These are phyloP conservation scores for Drosophila kepulauana DNA, from an alignment of 1,140 invertebrate species.

Conservation along the genomic window DNA sequence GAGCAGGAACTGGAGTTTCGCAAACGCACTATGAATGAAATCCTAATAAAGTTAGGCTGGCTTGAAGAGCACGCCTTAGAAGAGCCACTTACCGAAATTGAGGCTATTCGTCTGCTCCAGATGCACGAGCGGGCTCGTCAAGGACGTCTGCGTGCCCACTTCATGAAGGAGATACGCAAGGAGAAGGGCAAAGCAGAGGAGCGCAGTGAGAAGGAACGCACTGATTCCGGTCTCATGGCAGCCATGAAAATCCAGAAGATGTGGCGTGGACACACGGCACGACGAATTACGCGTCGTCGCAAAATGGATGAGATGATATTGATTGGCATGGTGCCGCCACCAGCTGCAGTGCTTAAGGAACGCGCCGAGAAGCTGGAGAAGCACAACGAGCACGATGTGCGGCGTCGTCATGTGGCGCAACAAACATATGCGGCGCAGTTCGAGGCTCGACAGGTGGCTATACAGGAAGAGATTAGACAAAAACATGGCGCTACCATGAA, in stretches of 20 bases:
- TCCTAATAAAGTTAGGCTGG: conserved; percentile 89
- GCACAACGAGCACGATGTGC: conserved; percentile 62
- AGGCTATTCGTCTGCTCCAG: conserved; percentile 95
- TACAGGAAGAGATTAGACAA: conserved; percentile 87
- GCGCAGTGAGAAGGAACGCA: conserved; percentile 86
- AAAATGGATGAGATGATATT: conserved; percentile 94
- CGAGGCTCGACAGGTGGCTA: conserved; percentile 86
- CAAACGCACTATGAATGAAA: conserved; percentile 88
- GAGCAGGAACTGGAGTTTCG: conserved; percentile 87
- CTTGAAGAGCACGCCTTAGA: conserved; percentile 87
- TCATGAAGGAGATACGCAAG: conserved; percentile 96
- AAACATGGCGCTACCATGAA: conserved; percentile 89
- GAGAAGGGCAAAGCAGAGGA: conserved; percentile 89
- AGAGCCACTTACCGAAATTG: conserved; percentile 90
- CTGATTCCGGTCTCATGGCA: conserved; percentile 86
- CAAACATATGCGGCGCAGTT: conserved; percentile 87
- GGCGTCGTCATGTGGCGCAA: conserved; percentile 87
- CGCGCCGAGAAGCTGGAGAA: conserved; percentile 73
- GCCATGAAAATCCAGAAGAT: conserved; percentile 93
- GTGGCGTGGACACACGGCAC: conserved; percentile 92
- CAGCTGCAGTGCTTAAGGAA: conserved; percentile 70
- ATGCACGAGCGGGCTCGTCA: conserved; percentile 96
- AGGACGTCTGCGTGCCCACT: conserved; percentile 92
- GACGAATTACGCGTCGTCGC: conserved; percentile 88
- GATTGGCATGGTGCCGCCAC: conserved; percentile 90